A percentile compares a stretch with the other conserved stretches of the same genome.
These are phyloP conservation scores for Archivesica marissinica DNA, from an alignment of 1,140 invertebrate genomes.

Conservation along the genomic window DNA sequence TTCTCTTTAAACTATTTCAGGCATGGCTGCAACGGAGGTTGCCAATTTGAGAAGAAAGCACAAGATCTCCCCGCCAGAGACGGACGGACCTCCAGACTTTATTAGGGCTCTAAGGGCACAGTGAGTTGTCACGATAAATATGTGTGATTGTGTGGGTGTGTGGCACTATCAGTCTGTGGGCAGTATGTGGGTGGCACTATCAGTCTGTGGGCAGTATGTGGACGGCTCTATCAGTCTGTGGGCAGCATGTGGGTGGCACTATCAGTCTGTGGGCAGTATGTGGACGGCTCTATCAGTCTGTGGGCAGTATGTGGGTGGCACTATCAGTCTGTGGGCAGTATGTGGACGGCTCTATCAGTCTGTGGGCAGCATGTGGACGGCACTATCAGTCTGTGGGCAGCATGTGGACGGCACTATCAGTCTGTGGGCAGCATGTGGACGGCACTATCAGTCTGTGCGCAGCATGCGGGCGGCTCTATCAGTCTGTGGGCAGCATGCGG, in stretches of 20 bases:
- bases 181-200: not conserved
- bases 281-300: not conserved
- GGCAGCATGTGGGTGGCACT: not conserved
- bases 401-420: too few relatives aligned
- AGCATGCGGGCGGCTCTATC: not conserved
- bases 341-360: not conserved
- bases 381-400: not conserved
- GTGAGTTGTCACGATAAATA: not conserved
- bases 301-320: not conserved
- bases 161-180: not conserved
- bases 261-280: not conserved
- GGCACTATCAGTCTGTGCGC: not conserved
- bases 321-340: too few relatives aligned
- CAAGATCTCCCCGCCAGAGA: slow-evolving; percentile 33
- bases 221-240: not conserved
- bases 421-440: not conserved
- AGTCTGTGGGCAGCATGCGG: not conserved
- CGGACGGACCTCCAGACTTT: slow-evolving; percentile 50
- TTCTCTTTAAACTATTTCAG: too few relatives aligned
- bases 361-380: not conserved
- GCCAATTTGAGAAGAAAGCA: slow-evolving; percentile 25
- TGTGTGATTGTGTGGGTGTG: not conserved
- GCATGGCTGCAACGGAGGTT: slow-evolving; percentile 23
- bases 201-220: not conserved
- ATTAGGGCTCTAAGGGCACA: slow-evolving; percentile 43